These are phyloP conservation scores for Anneissia japonica DNA, from an alignment of 35 echinoderm and acorn worm species.

Conservation along the genomic window DNA sequence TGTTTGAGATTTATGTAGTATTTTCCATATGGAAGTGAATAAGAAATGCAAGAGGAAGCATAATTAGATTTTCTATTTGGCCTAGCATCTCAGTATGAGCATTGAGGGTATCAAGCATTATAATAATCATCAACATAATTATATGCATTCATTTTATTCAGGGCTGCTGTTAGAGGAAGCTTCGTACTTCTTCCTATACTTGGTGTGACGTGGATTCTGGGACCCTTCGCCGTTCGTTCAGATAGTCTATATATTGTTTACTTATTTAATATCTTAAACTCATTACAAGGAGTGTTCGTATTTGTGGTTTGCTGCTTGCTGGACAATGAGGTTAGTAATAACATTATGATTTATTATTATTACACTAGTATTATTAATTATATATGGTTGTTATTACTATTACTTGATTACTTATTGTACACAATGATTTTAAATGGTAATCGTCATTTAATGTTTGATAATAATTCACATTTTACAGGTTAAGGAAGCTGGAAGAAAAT, in stretches of 20 bases:
- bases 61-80: too few species aligned
- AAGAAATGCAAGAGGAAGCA: too few species aligned
- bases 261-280: not conserved
- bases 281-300: not conserved
- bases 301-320: not conserved
- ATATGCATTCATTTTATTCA: too few species aligned
- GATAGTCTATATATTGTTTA: not conserved
- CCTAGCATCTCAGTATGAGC: too few species aligned
- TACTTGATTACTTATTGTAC: too few species aligned
- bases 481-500: not conserved
- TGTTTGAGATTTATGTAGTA: too few species aligned
- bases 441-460: too few species aligned
- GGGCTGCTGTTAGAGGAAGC: not conserved
- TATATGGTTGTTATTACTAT: too few species aligned
- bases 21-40: too few species aligned
- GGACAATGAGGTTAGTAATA: not conserved
- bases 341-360: not conserved
- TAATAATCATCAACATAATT: too few species aligned
- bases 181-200: not conserved
- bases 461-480: not conserved
- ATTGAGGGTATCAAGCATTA: too few species aligned
- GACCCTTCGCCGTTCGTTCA: not conserved
- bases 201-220: not conserved
- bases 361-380: not conserved
- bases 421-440: too few species aligned